Percentiles rank a stretch among this genome's conserved stretches.
These are phyloP conservation scores for Gymnorhina tibicen DNA, from an alignment of 2,113 vertebrate genomes.

Conservation along the genomic window DNA sequence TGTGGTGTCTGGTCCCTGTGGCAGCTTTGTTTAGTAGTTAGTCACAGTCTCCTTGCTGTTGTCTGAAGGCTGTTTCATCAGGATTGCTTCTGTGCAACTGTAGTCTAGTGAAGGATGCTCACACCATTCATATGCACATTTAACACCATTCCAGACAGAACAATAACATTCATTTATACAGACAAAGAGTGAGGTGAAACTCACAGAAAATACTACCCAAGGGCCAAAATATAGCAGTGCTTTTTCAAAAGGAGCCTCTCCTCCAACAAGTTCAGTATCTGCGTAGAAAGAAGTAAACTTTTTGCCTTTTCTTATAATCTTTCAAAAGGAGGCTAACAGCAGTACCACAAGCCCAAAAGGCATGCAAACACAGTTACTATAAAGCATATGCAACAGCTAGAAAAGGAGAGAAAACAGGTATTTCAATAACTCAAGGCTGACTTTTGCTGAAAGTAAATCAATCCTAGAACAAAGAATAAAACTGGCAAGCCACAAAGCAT, in stretches of 20 bases:
- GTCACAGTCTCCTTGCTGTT: not conserved
- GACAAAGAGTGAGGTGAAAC: not conserved
- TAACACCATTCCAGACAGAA: not conserved
- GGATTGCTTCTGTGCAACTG: not conserved
- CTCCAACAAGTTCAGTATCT: not conserved
- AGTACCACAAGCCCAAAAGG: not conserved
- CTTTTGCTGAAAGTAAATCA: not conserved
- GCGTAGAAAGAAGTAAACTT: not conserved
- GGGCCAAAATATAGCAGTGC: not conserved
- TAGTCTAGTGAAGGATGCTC: not conserved
- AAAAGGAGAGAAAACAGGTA: not conserved
- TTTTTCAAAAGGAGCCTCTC: not conserved
- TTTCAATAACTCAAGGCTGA: not conserved
- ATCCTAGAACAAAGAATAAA: not conserved
- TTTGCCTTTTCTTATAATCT: not conserved
- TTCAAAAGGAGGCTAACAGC: not conserved
- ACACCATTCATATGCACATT: not conserved
- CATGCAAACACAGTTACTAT: not conserved
- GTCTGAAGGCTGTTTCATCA: not conserved
- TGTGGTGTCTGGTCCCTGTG: not conserved
- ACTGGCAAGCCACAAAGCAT: not conserved
- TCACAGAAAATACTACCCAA: not conserved
- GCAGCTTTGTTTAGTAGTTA: not conserved
- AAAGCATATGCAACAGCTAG: not conserved
- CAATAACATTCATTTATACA: not conserved